These are phyloP conservation scores for Antennarius striatus DNA, from an alignment of 2,113 vertebrate species.

Conservation along the genomic window DNA sequence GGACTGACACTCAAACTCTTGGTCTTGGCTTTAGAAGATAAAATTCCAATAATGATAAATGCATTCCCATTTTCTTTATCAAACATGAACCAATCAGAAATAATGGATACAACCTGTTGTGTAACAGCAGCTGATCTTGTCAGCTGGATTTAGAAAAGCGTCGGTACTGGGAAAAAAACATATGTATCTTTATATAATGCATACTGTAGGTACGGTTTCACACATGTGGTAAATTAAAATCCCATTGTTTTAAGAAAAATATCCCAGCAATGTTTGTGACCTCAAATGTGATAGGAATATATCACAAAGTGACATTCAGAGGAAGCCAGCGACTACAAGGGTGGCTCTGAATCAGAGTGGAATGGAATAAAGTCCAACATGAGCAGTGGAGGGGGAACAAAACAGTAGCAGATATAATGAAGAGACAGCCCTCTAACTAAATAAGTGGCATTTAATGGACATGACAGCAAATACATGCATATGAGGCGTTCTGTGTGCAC, in stretches of 20 bases:
- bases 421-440: conserved; percentile 10
- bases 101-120: conserved; percentile 36
- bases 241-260: conserved; percentile 26
- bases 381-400: background rate
- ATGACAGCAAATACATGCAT: conserved; percentile 38
- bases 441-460: conserved; percentile 30
- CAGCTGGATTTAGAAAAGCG: conserved; percentile 22
- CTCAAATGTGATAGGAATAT: conserved; percentile 31
- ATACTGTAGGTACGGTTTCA: conserved; percentile 31
- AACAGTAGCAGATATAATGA: conserved; percentile 15
- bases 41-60: conserved; percentile 42
- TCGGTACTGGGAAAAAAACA: conserved; percentile 35
- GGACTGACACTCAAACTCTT: conserved; percentile 62
- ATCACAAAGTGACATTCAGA: conserved; percentile 46
- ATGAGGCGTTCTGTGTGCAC: conserved; percentile 32
- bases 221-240: conserved; percentile 37
- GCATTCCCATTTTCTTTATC: conserved; percentile 51
- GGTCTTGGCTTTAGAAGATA: conserved; percentile 50
- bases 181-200: conserved; percentile 47
- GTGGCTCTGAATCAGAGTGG: conserved; percentile 25
- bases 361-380: conserved; percentile 19
- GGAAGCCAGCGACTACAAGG: conserved; percentile 40
- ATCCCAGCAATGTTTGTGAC: conserved; percentile 46
- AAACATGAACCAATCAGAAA: conserved; percentile 37
- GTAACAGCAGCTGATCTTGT: conserved; percentile 44